A percentile compares a stretch with the other conserved stretches of the same genome.
Conservation (phyloP, 2,888 invertebrate genomes). For the Limenitis camilla region DNA sequence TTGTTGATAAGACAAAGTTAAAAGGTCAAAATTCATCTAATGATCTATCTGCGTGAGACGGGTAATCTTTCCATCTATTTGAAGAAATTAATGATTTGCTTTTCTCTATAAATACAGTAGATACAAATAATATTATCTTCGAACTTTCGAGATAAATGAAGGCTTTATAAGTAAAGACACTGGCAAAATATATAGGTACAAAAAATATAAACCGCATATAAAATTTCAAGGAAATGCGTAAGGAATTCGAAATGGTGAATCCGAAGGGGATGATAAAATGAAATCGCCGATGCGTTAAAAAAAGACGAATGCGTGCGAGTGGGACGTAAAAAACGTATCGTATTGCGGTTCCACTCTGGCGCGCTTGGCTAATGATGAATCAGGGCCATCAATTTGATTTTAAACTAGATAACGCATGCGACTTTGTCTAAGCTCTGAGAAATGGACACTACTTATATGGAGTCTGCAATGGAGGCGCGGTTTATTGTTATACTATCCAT, state of each 20-base stretch:
- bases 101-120: no score
- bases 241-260: slow-evolving; percentile 67
- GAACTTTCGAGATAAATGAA: no score
- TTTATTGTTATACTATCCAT: neutral
- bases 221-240: slow-evolving; percentile 51
- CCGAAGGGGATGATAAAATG: slow-evolving; percentile 69
- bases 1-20: no score
- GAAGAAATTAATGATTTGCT: no score
- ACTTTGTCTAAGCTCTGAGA: neutral
- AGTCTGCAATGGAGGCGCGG: neutral
- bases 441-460: neutral
- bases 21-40: no score
- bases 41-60: no score
- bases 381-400: slow-evolving; percentile 12
- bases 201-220: slow-evolving; percentile 2
- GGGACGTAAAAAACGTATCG: slow-evolving; percentile 70
- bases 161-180: no score
- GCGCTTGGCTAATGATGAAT: slow-evolving; percentile 30
- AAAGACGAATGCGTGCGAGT: slow-evolving; percentile 68
- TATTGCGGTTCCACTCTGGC: slow-evolving; percentile 71
- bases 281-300: slow-evolving; percentile 71
- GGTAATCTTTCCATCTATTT: no score
- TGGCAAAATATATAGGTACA: neutral
- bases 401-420: slow-evolving; percentile 5
- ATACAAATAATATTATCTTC: no score